phyloP scores from a whole-genome alignment of 2,797 vertebrate species.

The Gadopsis bispinosus region DNA sequence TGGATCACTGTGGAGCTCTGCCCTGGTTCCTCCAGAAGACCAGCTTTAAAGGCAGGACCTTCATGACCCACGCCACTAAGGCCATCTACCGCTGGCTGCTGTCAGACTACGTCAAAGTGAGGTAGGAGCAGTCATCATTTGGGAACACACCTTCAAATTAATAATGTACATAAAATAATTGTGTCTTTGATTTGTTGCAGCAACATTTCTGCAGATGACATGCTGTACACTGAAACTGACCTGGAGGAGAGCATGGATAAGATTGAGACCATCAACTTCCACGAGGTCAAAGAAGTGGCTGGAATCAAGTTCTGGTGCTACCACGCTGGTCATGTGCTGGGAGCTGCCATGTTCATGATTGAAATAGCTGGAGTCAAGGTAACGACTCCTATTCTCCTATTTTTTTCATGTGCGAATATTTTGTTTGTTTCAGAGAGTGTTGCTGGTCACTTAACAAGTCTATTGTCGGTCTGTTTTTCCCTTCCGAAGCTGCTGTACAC shows the following conservation, averaged over 20 bases:
- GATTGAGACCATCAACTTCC: constrained; percentile 99
- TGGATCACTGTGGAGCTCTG: constrained; percentile 97
- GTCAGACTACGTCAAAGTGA: constrained; percentile 98
- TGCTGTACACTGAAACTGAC: constrained; percentile 97
- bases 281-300: constrained; percentile 98
- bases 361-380: constrained; percentile 98
- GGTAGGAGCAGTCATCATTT: constrained; percentile 77
- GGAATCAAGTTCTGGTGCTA: constrained; percentile 99
- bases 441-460: neutral
- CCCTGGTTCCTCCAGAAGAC: constrained; percentile 99
- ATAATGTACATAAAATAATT: neutral
- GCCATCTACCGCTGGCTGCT: constrained; percentile 98
- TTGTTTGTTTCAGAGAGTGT: neutral
- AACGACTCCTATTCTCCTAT: neutral
- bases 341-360: constrained; percentile 98
- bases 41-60: constrained; percentile 97
- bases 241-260: constrained; percentile 99
- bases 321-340: constrained; percentile 94
- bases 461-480: neutral
- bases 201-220: constrained; percentile 97
- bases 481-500: constrained; percentile 91
- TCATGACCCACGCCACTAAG: constrained; percentile 98
- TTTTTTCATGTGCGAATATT: neutral
- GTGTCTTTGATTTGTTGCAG: constrained; percentile 69
- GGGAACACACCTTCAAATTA: neutral